Evolutionary conservation across 2,797 vertebrate species (phyloP).

Genomic region (Cossypha niveicapilla): DNA sequence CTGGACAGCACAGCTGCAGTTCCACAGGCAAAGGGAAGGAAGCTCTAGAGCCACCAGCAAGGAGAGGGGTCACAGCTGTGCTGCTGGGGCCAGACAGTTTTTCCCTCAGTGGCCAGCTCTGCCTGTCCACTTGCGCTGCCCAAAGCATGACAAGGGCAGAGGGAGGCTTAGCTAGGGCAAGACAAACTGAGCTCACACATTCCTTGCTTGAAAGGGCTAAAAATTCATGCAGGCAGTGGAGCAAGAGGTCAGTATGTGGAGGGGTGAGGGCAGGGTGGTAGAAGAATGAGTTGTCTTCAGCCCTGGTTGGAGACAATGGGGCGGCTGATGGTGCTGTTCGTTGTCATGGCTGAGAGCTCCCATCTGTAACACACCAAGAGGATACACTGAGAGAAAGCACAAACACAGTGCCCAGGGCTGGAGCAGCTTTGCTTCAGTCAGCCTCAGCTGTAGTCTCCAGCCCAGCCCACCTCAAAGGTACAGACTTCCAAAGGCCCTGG

Average conservation of each 20-base stretch:
- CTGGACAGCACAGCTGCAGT: not conserved
- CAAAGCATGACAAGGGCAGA: not conserved
- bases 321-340: conserved; percentile 98
- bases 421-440: not conserved
- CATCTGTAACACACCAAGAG: conserved; percentile 74
- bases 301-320: conserved; percentile 97
- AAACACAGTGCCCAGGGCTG: not conserved
- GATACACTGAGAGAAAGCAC: not conserved
- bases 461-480: not conserved
- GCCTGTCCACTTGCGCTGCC: not conserved
- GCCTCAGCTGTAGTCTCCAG: not conserved
- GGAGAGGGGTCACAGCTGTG: not conserved
- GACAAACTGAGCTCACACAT: conserved; percentile 13
- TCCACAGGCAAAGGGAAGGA: conserved; percentile 4
- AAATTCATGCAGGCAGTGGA: conserved; percentile 63
- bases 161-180: not conserved
- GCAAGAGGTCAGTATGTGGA: conserved; percentile 38
- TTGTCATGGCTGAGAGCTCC: conserved; percentile 98
- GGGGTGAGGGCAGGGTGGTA: conserved; percentile 19
- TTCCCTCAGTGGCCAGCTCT: not conserved
- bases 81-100: not conserved
- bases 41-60: not conserved
- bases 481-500: not conserved
- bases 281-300: conserved; percentile 63
- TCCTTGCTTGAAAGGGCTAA: conserved; percentile 54